Percentiles rank a stretch among this genome's conserved stretches.
phyloP scores from a whole-genome alignment of 2,888 invertebrate genomes.

The Luperina nickerlii region DNA sequence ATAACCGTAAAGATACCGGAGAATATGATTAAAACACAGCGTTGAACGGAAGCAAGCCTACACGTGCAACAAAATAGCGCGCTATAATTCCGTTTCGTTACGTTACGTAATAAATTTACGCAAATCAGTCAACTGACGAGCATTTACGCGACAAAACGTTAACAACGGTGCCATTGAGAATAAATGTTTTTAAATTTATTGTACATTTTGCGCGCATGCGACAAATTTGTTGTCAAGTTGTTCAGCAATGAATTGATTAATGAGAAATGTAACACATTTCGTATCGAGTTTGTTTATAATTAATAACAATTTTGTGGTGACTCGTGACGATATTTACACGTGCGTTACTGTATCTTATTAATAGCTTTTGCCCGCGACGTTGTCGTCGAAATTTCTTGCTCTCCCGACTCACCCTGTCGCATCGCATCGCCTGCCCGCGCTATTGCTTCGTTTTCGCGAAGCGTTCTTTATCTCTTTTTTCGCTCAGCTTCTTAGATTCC shows the following conservation, averaged over 20 bases:
- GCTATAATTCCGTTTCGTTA: conserved; percentile 38
- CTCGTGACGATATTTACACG: conserved; percentile 4
- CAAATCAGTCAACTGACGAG: conserved; percentile 66
- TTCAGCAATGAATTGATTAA: conserved; percentile 56
- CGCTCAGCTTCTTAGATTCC: too few species aligned
- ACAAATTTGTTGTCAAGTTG: conserved; percentile 29
- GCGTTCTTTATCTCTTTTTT: too few species aligned
- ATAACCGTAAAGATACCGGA: conserved; percentile 48
- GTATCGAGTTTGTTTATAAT: conserved; percentile 13
- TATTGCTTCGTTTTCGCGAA: too few species aligned
- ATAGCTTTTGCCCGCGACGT: too few species aligned
- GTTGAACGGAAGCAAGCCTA: conserved; percentile 14
- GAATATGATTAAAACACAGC: conserved; percentile 54
- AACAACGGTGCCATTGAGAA: conserved; percentile 41
- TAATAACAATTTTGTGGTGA: conserved; percentile 16
- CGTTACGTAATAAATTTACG: conserved; percentile 60
- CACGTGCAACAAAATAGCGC: conserved; percentile 28
- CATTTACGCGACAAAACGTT: conserved; percentile 56
- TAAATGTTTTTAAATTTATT: conserved; percentile 58
- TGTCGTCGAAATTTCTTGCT: too few species aligned
- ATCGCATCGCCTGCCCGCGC: too few species aligned
- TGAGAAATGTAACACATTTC: conserved; percentile 48
- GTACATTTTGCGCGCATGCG: conserved; percentile 14
- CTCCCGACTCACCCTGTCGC: too few species aligned
- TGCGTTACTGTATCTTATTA: background rate